Percentiles rank a stretch among this genome's conserved stretches.
phyloP scores from a whole-genome alignment of 2,113 vertebrate species.

The Tragelaphus imberbis region DNA sequence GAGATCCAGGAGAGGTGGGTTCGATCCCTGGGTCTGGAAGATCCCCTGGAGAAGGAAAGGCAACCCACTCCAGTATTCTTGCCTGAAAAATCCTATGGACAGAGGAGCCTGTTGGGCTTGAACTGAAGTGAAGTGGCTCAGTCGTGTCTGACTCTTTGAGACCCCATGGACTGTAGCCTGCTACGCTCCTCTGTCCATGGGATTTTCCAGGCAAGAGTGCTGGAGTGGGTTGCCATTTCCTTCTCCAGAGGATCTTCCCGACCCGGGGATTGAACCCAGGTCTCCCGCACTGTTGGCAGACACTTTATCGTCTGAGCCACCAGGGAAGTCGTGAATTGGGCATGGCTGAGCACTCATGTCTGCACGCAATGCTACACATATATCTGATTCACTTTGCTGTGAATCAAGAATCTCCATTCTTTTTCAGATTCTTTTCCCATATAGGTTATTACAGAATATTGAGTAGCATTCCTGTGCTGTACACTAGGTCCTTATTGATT shows the following conservation, averaged over 20 bases:
- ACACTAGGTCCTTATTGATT: not conserved
- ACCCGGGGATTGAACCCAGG: no score
- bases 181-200: no score
- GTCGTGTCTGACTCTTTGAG: no score
- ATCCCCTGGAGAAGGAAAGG: not conserved
- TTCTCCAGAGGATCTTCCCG: no score
- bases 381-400: not conserved
- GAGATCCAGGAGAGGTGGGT: not conserved
- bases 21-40: not conserved
- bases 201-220: no score
- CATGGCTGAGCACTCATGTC: not conserved
- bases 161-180: no score
- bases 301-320: no score
- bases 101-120: not conserved
- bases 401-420: not conserved
- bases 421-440: not conserved
- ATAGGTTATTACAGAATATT: not conserved
- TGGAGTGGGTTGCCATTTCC: no score
- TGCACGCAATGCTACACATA: accelerated
- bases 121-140: no score
- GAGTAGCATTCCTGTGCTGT: not conserved
- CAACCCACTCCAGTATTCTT: not conserved
- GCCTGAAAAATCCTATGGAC: not conserved
- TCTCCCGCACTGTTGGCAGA: no score
- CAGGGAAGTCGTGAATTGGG: not conserved